Conservation (phyloP, 1,140 invertebrate species). For the Drosophila pseudoananassae region DNA sequence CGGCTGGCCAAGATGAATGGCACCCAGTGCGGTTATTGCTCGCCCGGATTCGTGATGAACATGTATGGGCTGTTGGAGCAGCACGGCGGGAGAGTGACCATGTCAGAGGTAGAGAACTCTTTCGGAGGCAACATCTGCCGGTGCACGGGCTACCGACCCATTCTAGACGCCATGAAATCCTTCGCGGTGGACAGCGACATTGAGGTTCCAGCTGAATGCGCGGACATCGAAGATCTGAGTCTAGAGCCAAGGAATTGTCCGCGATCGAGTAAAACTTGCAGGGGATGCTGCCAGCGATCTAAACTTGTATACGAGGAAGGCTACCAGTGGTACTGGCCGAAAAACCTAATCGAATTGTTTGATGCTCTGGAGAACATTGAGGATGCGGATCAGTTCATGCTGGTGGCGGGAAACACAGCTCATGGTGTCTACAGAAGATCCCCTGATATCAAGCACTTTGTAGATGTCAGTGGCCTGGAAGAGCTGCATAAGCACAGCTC, state of each 20-base stretch:
- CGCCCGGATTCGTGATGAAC: slow-evolving; percentile 94
- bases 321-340: slow-evolving; percentile 73
- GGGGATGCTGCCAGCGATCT: slow-evolving; percentile 62
- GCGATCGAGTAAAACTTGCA: slow-evolving; percentile 40
- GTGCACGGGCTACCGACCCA: slow-evolving; percentile 94
- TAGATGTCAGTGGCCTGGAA: slow-evolving; percentile 89
- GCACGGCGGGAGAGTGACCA: slow-evolving; percentile 85
- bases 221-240: slow-evolving; percentile 70
- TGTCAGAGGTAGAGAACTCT: slow-evolving; percentile 90
- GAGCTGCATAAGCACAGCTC: slow-evolving; percentile 86
- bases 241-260: slow-evolving; percentile 53
- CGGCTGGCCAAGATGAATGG: slow-evolving; percentile 89
- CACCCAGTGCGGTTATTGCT: slow-evolving; percentile 93
- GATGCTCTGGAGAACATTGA: slow-evolving; percentile 85
- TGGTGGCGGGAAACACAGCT: slow-evolving; percentile 86
- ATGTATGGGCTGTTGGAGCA: slow-evolving; percentile 88
- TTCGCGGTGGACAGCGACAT: slow-evolving; percentile 89
- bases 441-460: slow-evolving; percentile 86
- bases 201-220: slow-evolving; percentile 84
- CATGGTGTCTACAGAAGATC: slow-evolving; percentile 87
- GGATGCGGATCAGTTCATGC: slow-evolving; percentile 83
- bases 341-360: slow-evolving; percentile 85
- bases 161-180: slow-evolving; percentile 92
- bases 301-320: slow-evolving; percentile 76
- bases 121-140: slow-evolving; percentile 93